Evolutionary conservation across 2,888 invertebrate species (phyloP), one percentile per base, ranked within the genome.

Genomic region (Monopis laevigella): DNA sequence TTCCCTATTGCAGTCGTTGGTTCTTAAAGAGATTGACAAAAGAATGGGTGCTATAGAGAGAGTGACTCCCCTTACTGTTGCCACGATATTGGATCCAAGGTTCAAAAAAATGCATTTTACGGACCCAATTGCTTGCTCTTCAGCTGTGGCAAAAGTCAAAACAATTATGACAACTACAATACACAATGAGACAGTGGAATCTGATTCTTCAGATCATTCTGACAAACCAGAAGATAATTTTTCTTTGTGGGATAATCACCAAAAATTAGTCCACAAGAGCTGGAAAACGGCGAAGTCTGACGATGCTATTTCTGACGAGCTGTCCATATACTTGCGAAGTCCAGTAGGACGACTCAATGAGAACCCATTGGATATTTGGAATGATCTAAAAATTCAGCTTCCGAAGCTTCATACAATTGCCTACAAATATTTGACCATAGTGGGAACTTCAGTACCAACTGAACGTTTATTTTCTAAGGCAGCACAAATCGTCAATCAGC

Each of bases 11-110:
- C 35, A 47, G 36, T 39, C 38, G 39, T 39, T 36, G 40, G 39
- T 47, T 38, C 39, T 48, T 11, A 32, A 48, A n/a, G 19, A 29
- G 17, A 39, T 47, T 42, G 29, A 27, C 27, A 27, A 35, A 26
- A 45, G 32, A 48, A 39, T 47, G 38, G 40, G 19, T 21, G 44
- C 43, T 42, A 28, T 46, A 43, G 44, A 49, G 42, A 13, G 38
- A 48, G 18, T 41, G n/a, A n/a, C 39, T 19, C 45, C 42, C 44
- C 42, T 54, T 13, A 45, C 53, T 28, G 44, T 16, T 47, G 52
- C 50, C 28, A 52, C 50, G 24, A 51, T 50, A 42, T 48, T 51
- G 38, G 50, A 51, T 39, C 51, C 49, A 19, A 50, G 52, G 13
- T 52, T 49, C 46, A 51, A 52, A 45, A n/a, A 28, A 28, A 28